These are phyloP conservation scores for Drosophila affinis DNA, from an alignment of 2,888 invertebrate genomes.

Conservation along the genomic window DNA sequence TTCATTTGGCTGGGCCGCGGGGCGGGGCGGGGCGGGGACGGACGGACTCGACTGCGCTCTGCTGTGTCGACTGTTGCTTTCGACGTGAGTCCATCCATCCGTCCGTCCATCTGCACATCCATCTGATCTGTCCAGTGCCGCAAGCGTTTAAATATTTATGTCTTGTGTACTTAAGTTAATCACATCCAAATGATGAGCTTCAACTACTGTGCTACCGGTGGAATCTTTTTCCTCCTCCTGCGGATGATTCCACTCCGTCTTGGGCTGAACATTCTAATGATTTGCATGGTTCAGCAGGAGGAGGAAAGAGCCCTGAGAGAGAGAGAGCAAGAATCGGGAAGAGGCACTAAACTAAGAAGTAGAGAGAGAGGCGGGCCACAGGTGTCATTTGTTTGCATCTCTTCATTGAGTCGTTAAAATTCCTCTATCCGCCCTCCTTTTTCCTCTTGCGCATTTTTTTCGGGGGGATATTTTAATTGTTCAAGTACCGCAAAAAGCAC, in stretches of 20 bases:
- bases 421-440: conserved; percentile 34
- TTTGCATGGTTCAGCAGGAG: conserved; percentile 43
- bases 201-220: conserved; percentile 54
- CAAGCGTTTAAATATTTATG: conserved; percentile 77
- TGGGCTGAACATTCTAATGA: conserved; percentile 62
- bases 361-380: conserved; percentile 10
- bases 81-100: not conserved
- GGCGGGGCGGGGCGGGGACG: not conserved
- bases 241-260: not conserved
- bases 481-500: conserved; percentile 36
- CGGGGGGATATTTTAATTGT: conserved; percentile 65
- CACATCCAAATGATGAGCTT: conserved; percentile 69
- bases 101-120: not conserved
- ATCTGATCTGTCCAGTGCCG: conserved; percentile 30
- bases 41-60: not conserved
- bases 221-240: conserved; percentile 26
- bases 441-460: conserved; percentile 8
- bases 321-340: too few species aligned
- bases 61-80: conserved; percentile 11
- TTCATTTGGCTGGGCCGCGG: conserved; percentile 43
- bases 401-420: conserved; percentile 72
- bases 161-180: conserved; percentile 79
- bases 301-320: conserved; percentile 1
- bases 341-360: not conserved
- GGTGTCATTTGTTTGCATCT: conserved; percentile 60